These are phyloP conservation scores for Galbula dea DNA, from an alignment of 2,113 vertebrate genomes.

Conservation along the genomic window DNA sequence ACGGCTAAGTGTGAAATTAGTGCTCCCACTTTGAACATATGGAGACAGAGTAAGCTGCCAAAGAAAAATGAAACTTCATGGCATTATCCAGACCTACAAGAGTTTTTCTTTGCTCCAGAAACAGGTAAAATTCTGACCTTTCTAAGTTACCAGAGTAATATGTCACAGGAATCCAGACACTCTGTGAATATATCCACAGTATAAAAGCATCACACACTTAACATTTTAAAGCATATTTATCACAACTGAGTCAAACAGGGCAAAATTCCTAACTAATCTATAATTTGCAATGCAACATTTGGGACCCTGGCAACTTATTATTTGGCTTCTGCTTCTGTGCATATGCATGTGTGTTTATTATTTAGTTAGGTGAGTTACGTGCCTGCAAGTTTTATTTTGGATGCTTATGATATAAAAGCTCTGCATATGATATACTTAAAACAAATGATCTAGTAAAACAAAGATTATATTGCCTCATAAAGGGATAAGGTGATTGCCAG, in stretches of 20 bases:
- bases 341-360: constrained; percentile 1
- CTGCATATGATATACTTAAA: constrained; percentile 37
- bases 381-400: not conserved
- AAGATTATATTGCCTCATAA: constrained; percentile 24
- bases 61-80: not conserved
- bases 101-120: not conserved
- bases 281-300: constrained; percentile 21
- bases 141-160: not conserved
- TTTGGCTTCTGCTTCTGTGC: not conserved
- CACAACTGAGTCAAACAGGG: not conserved
- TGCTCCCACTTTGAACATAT: not conserved
- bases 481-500: not conserved
- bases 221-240: constrained; percentile 7
- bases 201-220: not conserved
- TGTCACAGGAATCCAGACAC: not conserved
- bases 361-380: constrained; percentile 23
- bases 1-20: not conserved
- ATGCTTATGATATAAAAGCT: constrained; percentile 8
- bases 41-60: not conserved
- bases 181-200: not conserved
- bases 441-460: not conserved
- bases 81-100: not conserved
- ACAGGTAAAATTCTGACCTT: not conserved
- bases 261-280: not conserved
- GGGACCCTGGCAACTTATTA: not conserved